Evolutionary conservation across 2,113 vertebrate species (phyloP), one percentile per base, ranked within the genome.

Genomic region (Lucifuga dentata): DNA sequence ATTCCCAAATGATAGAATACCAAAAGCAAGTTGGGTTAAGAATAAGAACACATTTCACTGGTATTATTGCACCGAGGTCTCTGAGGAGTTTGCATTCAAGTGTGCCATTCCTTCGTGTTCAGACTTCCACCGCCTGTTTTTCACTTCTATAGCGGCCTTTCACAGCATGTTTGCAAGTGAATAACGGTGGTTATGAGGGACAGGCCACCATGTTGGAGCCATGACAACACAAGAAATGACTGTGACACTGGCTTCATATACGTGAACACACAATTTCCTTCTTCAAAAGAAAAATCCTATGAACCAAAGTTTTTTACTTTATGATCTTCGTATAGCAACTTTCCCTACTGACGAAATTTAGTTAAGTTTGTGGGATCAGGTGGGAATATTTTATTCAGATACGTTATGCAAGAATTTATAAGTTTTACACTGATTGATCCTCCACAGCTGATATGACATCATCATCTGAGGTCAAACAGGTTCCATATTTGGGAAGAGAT

Each of bases 1-100:
- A 68, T 73, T 67, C 58, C 56, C 57, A 35, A 10, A n/a, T 29
- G 56, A 48, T 11, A 38, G 41, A 29, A 68, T 53, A 68, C 48
- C 41, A 64, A 29, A 33, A 20, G 51, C 10, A 52, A 24, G 60
- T n/a, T 43, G 16, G 60, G 51, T 49, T 50, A 7, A 64, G n/a
- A n/a, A n/a, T n/a, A 68, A 71, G 29, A 26, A 59, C 61, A 66
- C 3, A 66, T 60, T 33, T 35, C 35, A 39, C 44, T 26, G 40
- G 62, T 71, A 46, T 55, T 44, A 56, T 24, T 62, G 13, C 66
- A 51, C 15, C 11, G 35, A 12, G 23, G 21, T 65, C 50, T 67
- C 23, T 0, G 36, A 46, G 55, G 45, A 43, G 39, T 36, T 26
- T 52, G 8, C 38, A 17, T 46, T 64, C 4, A 11, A 43, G 24